Conservation (phyloP, 1,140 invertebrate genomes). For the Callitettix versicolor region DNA sequence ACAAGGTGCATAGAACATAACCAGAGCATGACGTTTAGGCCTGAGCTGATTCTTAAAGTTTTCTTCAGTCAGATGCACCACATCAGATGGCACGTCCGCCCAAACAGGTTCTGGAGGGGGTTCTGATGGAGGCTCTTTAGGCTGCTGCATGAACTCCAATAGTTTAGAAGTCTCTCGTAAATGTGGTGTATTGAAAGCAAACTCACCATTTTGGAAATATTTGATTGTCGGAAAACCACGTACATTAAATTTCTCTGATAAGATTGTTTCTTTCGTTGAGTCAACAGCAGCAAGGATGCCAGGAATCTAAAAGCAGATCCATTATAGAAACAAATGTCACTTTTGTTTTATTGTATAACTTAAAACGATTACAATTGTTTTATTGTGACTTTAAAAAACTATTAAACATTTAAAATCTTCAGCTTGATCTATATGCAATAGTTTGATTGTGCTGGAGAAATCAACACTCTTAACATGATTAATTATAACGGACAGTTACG, state of each 20-base stretch:
- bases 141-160: conserved; percentile 71
- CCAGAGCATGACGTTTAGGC: conserved; percentile 62
- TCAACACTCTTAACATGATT: no score
- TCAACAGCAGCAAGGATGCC: conserved; percentile 72
- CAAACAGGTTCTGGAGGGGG: conserved; percentile 67
- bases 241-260: conserved; percentile 57
- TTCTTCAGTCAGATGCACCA: conserved; percentile 62
- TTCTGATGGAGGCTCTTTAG: conserved; percentile 69
- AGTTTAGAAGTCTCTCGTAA: conserved; percentile 65
- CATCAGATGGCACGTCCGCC: conserved; percentile 57
- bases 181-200: conserved; percentile 60
- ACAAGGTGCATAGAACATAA: conserved; percentile 91
- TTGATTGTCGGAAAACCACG: conserved; percentile 78
- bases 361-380: no score
- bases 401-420: no score
- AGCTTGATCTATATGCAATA: no score
- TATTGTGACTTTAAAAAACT: no score
- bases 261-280: conserved; percentile 58
- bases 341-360: no score
- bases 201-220: conserved; percentile 65
- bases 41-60: conserved; percentile 54
- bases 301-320: conserved; percentile 49
- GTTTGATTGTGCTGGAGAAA: no score
- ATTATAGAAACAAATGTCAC: no score
- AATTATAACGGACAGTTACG: no score